Base-by-base conservation (phyloP, 53 echinoderm and acorn worm species). In the Patiria pectinifera region DNA sequence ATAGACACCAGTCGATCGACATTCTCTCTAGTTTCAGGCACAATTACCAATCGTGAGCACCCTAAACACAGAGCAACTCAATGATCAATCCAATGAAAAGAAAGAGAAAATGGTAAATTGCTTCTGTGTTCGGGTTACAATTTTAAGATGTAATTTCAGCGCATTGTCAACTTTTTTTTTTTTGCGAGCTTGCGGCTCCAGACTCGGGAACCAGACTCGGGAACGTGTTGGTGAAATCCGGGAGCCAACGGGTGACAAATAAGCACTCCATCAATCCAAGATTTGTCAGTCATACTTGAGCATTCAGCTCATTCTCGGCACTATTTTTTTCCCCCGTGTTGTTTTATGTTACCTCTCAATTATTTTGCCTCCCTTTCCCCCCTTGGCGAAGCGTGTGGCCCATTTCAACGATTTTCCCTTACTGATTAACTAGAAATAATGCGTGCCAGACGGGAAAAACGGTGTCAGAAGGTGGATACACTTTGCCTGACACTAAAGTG, bases 281-380 rank as follows among this genome's bases (percentile, higher is more conserved):
- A 76, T 77, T 87, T 87, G 61, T 43, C 61, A 74, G 75, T 86
- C 86, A 86, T 86, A 86, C 88, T 88, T 22, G 77, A 78, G 59
- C 78, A 88, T 78, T 88, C 59, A 53, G 53, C 86, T 75, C 69
- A 72, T 72, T 24, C 72, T 45, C 35, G n/a, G 86, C 3, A 47
- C 18, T 21, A 21, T 0, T 44, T 26, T 45, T 1, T 45, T 11
- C 35, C 59, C 58, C 43, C 3, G 58, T 19, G 83, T 48, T 59
- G 3, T 35, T 66, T 26, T 85, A 35, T 69, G 3, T 85, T 85
- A 0, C 18, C 46, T 69, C n/a, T 69, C 10, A 35, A 66, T 66
- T 44, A 62, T 44, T 18, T 45, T 66, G 11, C 14, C 63, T 12
- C 15, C 23, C 4, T 63, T 85, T 69, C 25, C 9, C 24, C 21